Evolutionary conservation across 2,888 invertebrate species (phyloP).

Genomic region (Anodontia alba): DNA sequence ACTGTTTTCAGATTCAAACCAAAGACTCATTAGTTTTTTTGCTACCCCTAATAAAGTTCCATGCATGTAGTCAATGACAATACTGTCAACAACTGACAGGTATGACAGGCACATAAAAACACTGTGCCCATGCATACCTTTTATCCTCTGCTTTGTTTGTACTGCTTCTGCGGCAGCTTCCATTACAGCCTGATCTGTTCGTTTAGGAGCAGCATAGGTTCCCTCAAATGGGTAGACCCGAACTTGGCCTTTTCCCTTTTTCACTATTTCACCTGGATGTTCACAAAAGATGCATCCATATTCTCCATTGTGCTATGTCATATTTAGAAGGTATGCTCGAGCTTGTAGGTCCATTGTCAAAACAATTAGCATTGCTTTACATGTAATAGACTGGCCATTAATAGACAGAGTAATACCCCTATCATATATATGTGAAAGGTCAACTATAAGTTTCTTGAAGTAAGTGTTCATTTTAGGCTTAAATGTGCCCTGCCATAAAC

Average conservation of each 20-base stretch:
- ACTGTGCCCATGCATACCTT: constrained; percentile 42
- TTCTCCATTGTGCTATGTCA: constrained; percentile 58
- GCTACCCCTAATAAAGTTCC: constrained; percentile 23
- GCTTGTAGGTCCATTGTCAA: constrained; percentile 57
- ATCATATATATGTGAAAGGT: background rate
- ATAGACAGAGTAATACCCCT: constrained; percentile 13
- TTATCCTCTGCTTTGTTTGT: constrained; percentile 19
- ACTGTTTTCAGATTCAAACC: constrained; percentile 19
- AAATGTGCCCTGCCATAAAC: too few species aligned
- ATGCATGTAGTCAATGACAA: constrained; percentile 23
- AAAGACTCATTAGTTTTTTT: constrained; percentile 16
- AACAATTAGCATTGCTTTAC: constrained; percentile 39
- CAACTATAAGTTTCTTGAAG: too few species aligned
- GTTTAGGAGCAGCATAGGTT: constrained; percentile 6
- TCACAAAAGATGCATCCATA: constrained; percentile 48
- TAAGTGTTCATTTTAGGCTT: too few species aligned
- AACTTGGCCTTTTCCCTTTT: constrained; percentile 45
- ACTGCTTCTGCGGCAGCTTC: background rate
- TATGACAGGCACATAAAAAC: constrained; percentile 36
- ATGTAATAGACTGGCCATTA: background rate
- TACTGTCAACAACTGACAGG: constrained; percentile 20
- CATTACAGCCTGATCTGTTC: constrained; percentile 5
- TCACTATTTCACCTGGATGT: constrained; percentile 33
- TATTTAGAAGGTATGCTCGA: constrained; percentile 41
- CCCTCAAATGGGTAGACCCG: constrained; percentile 23